A percentile compares a stretch with the other conserved stretches of the same genome.
These are phyloP conservation scores for Mechanitis messenoides DNA, from an alignment of 2,888 invertebrate genomes.

Conservation along the genomic window DNA sequence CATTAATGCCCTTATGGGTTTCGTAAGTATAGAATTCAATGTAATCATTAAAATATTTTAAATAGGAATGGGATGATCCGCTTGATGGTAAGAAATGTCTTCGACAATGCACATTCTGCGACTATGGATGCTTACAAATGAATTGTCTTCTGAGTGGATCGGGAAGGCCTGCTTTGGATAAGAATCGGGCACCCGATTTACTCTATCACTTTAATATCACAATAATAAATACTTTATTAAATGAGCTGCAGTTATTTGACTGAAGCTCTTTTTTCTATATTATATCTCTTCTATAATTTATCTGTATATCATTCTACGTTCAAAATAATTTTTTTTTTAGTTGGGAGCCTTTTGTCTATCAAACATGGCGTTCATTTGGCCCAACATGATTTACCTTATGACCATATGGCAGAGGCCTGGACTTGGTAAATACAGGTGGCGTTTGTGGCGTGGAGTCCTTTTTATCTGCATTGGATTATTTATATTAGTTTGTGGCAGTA, in stretches of 20 bases:
- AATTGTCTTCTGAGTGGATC: no score
- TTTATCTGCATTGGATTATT: conserved; percentile 48
- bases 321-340: conserved; percentile 42
- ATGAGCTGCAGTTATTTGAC: no score
- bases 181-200: no score
- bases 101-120: no score
- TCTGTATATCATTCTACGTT: no score
- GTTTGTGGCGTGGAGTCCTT: conserved; percentile 51
- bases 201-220: no score
- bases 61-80: not conserved
- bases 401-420: conserved; percentile 63
- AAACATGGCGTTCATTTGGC: conserved; percentile 68
- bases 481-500: conserved; percentile 46
- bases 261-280: no score
- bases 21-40: conserved; percentile 48
- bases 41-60: not conserved
- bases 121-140: no score
- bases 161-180: no score
- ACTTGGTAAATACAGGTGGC: conserved; percentile 54
- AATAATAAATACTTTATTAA: no score
- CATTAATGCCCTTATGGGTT: conserved; percentile 56
- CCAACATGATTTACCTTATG: conserved; percentile 58
- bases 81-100: no score
- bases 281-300: no score
- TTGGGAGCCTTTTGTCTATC: conserved; percentile 66